Percentiles rank a stretch among this genome's conserved stretches.
These are phyloP conservation scores for Fundulus diaphanus DNA, from an alignment of 2,797 vertebrate species.

Conservation along the genomic window DNA sequence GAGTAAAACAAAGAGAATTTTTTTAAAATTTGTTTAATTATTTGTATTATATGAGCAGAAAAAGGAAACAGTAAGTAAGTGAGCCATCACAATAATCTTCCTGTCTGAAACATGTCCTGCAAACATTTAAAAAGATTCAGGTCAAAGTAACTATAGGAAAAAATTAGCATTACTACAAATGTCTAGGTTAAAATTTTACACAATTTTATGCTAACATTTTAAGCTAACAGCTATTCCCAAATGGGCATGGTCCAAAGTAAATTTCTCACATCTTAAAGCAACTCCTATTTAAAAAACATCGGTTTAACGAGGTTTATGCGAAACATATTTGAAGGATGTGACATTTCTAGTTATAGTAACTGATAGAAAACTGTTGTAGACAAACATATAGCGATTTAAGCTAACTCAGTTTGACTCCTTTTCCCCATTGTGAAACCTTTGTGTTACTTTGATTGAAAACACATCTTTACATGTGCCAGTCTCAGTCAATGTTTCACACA, in stretches of 20 bases:
- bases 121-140: too few relatives aligned
- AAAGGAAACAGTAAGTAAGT: not conserved
- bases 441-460: not conserved
- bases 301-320: not conserved
- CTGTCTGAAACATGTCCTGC: too few relatives aligned
- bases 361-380: not conserved
- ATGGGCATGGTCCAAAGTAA: too few relatives aligned
- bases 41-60: too few relatives aligned
- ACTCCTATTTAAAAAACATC: too few relatives aligned
- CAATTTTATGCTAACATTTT: too few relatives aligned
- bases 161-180: too few relatives aligned
- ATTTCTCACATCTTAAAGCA: too few relatives aligned
- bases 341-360: not conserved
- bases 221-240: too few relatives aligned
- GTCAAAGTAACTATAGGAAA: too few relatives aligned
- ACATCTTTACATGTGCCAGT: not conserved
- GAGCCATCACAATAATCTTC: not conserved
- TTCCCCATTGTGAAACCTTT: not conserved
- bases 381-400: not conserved
- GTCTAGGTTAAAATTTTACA: too few relatives aligned
- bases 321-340: not conserved
- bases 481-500: not conserved
- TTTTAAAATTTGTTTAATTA: not conserved
- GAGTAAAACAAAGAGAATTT: too few relatives aligned
- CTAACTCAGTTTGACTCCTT: not conserved